A percentile compares a stretch with the other conserved stretches of the same genome.
These are phyloP conservation scores for Danio aesculapii DNA, from an alignment of 2,797 vertebrate species.

Conservation along the genomic window DNA sequence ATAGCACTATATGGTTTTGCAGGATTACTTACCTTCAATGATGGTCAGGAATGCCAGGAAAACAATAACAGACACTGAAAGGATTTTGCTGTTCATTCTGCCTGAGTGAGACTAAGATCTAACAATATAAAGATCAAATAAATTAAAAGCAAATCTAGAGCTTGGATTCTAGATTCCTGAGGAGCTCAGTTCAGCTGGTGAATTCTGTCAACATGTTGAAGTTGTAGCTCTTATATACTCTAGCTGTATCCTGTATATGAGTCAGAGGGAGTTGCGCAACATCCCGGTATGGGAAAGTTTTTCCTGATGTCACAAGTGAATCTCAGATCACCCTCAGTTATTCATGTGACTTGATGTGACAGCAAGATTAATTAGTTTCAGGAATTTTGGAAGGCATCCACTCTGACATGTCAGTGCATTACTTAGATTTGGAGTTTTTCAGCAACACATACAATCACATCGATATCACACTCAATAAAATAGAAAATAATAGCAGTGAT, in stretches of 20 bases:
- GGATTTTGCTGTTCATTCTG: constrained; percentile 51
- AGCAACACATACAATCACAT: too few relatives aligned
- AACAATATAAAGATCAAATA: background rate
- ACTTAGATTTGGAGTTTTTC: background rate
- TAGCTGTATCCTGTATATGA: constrained; percentile 29
- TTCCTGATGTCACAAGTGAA: background rate
- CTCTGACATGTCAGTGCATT: background rate
- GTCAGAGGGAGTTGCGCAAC: constrained; percentile 15
- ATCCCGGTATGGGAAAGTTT: constrained; percentile 22
- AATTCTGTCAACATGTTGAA: background rate
- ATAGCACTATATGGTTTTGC: background rate
- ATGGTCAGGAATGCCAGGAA: constrained; percentile 42
- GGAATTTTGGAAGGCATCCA: background rate
- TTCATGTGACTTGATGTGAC: background rate
- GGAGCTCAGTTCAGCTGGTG: background rate
- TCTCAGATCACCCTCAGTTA: background rate
- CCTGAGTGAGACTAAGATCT: background rate
- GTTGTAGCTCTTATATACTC: constrained; percentile 23
- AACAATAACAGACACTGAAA: constrained; percentile 24
- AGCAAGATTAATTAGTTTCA: background rate
- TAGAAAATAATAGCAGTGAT: too few relatives aligned
- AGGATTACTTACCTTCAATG: constrained; percentile 34
- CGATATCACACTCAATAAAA: too few relatives aligned
- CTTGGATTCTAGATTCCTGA: background rate
- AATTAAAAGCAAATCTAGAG: background rate